phyloP scores from a whole-genome alignment of 2,888 invertebrate genomes.

The Xanthia togata region DNA sequence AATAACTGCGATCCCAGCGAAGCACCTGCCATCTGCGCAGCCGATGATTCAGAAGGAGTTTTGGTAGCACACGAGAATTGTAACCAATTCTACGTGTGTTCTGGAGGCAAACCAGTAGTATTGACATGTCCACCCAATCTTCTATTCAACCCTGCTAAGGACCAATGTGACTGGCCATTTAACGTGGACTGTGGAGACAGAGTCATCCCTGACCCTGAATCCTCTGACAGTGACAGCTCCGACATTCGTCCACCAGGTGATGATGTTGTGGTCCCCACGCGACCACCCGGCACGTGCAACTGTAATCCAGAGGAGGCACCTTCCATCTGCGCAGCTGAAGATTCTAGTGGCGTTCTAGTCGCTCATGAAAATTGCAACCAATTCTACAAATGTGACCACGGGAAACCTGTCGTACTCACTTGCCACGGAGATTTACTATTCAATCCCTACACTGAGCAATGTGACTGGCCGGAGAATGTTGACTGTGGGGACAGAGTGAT shows the following conservation, averaged over 20 bases:
- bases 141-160: conserved; percentile 68
- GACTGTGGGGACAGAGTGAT: conserved; percentile 70
- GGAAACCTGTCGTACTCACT: conserved; percentile 62
- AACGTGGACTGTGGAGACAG: conserved; percentile 64
- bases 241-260: conserved; percentile 24
- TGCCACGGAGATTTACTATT: conserved; percentile 67
- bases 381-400: conserved; percentile 72
- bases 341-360: conserved; percentile 67
- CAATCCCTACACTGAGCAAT: conserved; percentile 68
- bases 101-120: conserved; percentile 63
- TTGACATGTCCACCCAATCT: conserved; percentile 54
- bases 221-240: background rate
- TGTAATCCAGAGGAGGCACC: conserved; percentile 67
- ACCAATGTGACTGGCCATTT: conserved; percentile 74
- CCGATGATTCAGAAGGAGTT: conserved; percentile 64
- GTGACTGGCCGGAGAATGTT: conserved; percentile 74
- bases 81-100: conserved; percentile 73
- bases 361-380: conserved; percentile 75
- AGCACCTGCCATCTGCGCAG: conserved; percentile 70
- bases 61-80: conserved; percentile 75
- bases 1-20: conserved; percentile 56
- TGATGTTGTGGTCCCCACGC: conserved; percentile 15
- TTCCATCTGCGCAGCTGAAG: conserved; percentile 67
- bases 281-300: conserved; percentile 40
- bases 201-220: conserved; percentile 12